phyloP scores from a whole-genome alignment of 2,888 invertebrate species.

The Schizotus pectinicornis region DNA sequence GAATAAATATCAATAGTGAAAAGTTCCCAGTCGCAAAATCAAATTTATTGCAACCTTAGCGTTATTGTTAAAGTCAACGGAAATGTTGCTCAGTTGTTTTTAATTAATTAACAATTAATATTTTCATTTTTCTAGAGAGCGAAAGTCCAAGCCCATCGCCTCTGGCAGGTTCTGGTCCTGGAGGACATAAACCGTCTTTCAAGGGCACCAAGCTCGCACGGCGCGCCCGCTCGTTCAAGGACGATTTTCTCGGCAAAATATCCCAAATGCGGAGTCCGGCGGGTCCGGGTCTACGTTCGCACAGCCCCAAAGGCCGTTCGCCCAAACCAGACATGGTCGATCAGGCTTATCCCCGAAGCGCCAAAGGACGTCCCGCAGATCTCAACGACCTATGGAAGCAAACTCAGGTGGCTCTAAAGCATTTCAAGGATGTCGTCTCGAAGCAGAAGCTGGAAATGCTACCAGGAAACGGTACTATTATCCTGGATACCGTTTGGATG shows the following conservation, averaged over 20 bases:
- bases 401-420: conserved; percentile 79
- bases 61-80: too few species aligned
- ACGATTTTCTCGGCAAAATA: conserved; percentile 89
- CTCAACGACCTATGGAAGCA: conserved; percentile 55
- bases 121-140: conserved; percentile 46
- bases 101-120: too few species aligned
- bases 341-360: conserved; percentile 29
- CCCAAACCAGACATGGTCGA: conserved; percentile 45
- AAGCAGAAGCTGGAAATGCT: conserved; percentile 92
- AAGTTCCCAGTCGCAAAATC: too few species aligned
- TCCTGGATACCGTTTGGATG: conserved; percentile 89
- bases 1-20: too few species aligned
- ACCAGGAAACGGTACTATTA: conserved; percentile 91
- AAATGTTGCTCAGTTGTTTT: too few species aligned
- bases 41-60: too few species aligned
- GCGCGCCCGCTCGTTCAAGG: conserved; percentile 89
- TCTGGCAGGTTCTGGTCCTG: conserved; percentile 59
- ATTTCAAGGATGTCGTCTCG: conserved; percentile 91
- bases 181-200: conserved; percentile 77
- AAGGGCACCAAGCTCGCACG: conserved; percentile 86
- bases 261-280: conserved; percentile 86
- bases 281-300: conserved; percentile 46
- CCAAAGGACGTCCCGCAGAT: conserved; percentile 52
- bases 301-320: conserved; percentile 59
- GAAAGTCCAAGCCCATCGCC: conserved; percentile 51